These are phyloP conservation scores for Oceanodroma leucorhoa DNA, from an alignment of 2,797 vertebrate species.

Conservation along the genomic window DNA sequence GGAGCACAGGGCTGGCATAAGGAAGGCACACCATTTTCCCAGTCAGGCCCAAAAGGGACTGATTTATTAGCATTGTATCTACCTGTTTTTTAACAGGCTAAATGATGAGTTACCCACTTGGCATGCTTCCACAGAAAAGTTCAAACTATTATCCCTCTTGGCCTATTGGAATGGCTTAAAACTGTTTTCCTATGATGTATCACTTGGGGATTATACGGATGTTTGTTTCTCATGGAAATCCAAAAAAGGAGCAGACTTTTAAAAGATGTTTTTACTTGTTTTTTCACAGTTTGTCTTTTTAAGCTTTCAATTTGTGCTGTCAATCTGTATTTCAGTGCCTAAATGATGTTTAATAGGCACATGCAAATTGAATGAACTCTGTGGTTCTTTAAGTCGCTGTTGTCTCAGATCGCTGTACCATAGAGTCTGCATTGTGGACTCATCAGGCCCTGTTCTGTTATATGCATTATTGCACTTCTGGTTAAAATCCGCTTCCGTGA, in stretches of 20 bases:
- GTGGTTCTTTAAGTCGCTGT: rapidly evolving
- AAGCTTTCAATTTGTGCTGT: background rate
- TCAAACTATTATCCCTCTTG: background rate
- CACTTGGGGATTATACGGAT: background rate
- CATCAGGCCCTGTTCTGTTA: background rate
- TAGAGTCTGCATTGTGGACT: background rate
- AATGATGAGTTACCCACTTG: background rate
- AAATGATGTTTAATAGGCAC: background rate
- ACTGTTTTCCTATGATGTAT: background rate
- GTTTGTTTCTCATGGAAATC: background rate
- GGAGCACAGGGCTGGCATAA: background rate
- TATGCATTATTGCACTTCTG: rapidly evolving
- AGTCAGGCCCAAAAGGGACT: background rate
- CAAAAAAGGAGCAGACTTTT: background rate
- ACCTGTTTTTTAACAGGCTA: background rate
- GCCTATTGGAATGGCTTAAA: background rate
- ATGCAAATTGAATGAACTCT: background rate
- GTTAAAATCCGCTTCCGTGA: rapidly evolving
- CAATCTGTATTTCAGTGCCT: background rate
- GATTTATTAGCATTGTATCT: background rate
- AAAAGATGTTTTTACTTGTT: background rate
- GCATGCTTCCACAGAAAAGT: background rate
- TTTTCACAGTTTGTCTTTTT: background rate
- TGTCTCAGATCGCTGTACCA: background rate
- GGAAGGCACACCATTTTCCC: background rate